Evolutionary conservation across 2,113 vertebrate species (phyloP).

Genomic region (Micronycteris hirsuta): DNA sequence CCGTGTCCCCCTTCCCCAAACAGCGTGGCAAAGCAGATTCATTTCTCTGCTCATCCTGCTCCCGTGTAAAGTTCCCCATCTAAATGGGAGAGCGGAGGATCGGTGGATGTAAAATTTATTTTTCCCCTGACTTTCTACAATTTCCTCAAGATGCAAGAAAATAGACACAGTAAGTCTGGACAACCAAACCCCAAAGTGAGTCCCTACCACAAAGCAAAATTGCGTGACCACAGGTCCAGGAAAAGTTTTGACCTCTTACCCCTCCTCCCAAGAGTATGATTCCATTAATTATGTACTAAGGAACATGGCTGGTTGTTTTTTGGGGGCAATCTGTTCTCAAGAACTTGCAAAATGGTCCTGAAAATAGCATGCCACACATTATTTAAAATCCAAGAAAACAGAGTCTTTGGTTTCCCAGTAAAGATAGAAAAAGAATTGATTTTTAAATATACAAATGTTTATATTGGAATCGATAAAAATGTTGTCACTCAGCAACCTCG

Average conservation of each 20-base stretch:
- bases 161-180: neutral
- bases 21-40: too few species aligned
- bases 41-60: neutral
- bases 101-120: neutral
- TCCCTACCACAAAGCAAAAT: neutral
- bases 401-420: neutral
- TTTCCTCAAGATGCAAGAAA: neutral
- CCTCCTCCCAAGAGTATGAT: neutral
- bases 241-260: neutral
- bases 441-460: neutral
- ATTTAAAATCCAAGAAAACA: neutral
- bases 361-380: neutral
- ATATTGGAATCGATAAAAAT: neutral
- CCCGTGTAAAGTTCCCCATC: neutral
- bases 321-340: neutral
- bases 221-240: neutral
- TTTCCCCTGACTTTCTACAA: neutral
- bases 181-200: neutral
- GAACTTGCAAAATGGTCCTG: neutral
- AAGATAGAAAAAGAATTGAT: neutral
- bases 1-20: rapidly evolving
- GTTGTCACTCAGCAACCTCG: neutral
- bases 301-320: neutral
- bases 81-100: neutral
- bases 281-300: neutral